These are phyloP conservation scores for Microcebus griseorufus DNA, from an alignment of 2,113 vertebrate species.

Conservation along the genomic window DNA sequence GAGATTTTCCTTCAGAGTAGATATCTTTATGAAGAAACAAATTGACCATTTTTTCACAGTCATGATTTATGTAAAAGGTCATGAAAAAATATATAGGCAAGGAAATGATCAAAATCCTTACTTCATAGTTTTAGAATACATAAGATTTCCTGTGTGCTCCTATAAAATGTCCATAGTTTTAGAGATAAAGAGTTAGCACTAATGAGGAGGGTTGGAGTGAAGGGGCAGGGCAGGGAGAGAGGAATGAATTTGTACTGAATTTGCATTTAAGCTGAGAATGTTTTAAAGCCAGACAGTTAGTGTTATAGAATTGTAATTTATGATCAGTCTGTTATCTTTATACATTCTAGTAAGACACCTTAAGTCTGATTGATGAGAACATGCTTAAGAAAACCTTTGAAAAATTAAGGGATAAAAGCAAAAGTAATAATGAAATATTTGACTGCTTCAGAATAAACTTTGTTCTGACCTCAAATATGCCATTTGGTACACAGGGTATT, in stretches of 20 bases:
- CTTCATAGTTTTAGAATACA: not conserved
- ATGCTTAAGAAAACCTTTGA: conserved; percentile 26
- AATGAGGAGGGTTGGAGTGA: not conserved
- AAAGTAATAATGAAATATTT: conserved; percentile 57
- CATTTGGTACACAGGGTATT: not conserved
- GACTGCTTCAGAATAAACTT: conserved; percentile 16
- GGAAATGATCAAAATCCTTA: not conserved
- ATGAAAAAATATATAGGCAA: not conserved
- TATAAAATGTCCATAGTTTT: not conserved
- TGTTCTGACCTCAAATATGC: not conserved
- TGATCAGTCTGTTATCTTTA: conserved; percentile 53
- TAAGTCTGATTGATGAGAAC: conserved; percentile 59
- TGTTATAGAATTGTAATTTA: conserved; percentile 67
- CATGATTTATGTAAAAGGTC: conserved; percentile 33
- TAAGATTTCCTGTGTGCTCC: not conserved
- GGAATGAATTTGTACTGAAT: conserved; percentile 51
- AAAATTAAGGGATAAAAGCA: conserved; percentile 21
- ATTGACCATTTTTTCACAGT: not conserved
- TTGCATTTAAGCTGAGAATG: conserved; percentile 68
- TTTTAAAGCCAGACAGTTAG: conserved; percentile 46
- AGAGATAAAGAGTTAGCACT: conserved; percentile 44
- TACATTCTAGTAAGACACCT: conserved; percentile 19
- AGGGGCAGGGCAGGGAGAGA: not conserved
- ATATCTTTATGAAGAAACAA: not conserved
- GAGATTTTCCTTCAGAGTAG: conserved; percentile 51